Conservation (phyloP, 2,888 invertebrate species). For the Watsonalla cultraria region DNA sequence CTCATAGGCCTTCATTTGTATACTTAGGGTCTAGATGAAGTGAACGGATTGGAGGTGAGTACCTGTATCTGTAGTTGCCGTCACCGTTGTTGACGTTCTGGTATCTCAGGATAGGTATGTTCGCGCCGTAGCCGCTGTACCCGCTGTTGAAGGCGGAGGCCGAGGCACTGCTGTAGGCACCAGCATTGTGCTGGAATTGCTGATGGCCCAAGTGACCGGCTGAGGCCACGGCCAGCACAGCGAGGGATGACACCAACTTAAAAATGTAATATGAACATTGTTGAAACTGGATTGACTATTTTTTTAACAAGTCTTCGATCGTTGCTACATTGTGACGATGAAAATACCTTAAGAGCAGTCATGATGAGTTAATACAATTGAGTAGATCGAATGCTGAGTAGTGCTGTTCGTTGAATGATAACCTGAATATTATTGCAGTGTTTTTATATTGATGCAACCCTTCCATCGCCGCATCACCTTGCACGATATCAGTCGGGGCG, state of each 20-base stretch:
- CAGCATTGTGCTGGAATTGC: slow-evolving; percentile 20
- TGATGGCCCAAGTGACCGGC: slow-evolving; percentile 34
- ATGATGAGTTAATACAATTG: slow-evolving; percentile 13
- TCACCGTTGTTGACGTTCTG: slow-evolving; percentile 80
- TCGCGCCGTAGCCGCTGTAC: slow-evolving; percentile 32
- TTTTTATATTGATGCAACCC: slow-evolving; percentile 48
- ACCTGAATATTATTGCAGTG: slow-evolving; percentile 24
- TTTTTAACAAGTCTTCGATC: no score
- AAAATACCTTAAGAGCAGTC: slow-evolving; percentile 31
- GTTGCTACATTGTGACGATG: not conserved
- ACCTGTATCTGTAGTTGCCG: slow-evolving; percentile 81
- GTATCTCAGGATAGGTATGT: slow-evolving; percentile 79
- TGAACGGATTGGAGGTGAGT: not conserved
- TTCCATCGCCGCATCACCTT: slow-evolving; percentile 34
- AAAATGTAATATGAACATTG: slow-evolving; percentile 1
- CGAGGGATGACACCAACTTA: slow-evolving; percentile 35
- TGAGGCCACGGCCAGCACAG: slow-evolving; percentile 29
- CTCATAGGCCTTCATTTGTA: not conserved
- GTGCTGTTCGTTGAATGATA: slow-evolving; percentile 38
- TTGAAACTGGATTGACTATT: no score
- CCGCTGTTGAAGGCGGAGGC: slow-evolving; percentile 24
- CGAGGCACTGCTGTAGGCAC: slow-evolving; percentile 27
- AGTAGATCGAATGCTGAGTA: slow-evolving; percentile 17
- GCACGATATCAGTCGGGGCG: slow-evolving; percentile 35
- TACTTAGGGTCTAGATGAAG: no score